Conservation (phyloP, 1,140 invertebrate species). For the Ephestia elutella region DNA sequence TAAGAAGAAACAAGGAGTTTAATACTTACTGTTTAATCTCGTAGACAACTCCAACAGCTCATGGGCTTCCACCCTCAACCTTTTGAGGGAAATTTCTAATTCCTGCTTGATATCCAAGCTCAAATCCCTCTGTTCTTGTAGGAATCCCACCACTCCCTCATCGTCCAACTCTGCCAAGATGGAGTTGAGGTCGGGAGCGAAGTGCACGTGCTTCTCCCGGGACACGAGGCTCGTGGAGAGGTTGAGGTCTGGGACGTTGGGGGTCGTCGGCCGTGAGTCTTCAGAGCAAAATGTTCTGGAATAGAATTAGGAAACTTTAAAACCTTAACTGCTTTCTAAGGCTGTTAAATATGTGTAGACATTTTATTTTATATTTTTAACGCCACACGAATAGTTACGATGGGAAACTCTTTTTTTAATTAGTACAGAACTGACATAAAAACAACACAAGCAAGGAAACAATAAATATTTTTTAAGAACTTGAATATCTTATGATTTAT, state of each 20-base stretch:
- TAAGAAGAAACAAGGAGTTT: not conserved
- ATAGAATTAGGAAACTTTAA: constrained; percentile 2
- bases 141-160: constrained; percentile 54
- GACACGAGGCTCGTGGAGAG: constrained; percentile 38
- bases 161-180: constrained; percentile 78
- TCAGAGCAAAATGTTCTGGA: constrained; percentile 30
- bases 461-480: too few relatives aligned
- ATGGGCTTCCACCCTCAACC: constrained; percentile 79
- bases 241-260: constrained; percentile 27
- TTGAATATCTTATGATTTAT: too few relatives aligned
- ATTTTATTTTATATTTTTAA: too few relatives aligned
- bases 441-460: too few relatives aligned
- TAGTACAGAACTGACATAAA: too few relatives aligned
- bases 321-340: too few relatives aligned
- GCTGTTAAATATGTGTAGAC: too few relatives aligned
- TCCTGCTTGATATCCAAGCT: constrained; percentile 76
- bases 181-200: constrained; percentile 79
- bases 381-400: too few relatives aligned
- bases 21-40: constrained; percentile 48
- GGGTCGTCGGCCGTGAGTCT: constrained; percentile 32
- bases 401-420: too few relatives aligned
- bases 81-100: constrained; percentile 78
- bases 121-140: constrained; percentile 72
- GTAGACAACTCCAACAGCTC: constrained; percentile 78
- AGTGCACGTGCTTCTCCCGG: constrained; percentile 77